Evolutionary conservation across 2,797 vertebrate genomes (phyloP), one percentile per base, ranked within the genome.

Genomic region (Philypnodon macrostomus): DNA sequence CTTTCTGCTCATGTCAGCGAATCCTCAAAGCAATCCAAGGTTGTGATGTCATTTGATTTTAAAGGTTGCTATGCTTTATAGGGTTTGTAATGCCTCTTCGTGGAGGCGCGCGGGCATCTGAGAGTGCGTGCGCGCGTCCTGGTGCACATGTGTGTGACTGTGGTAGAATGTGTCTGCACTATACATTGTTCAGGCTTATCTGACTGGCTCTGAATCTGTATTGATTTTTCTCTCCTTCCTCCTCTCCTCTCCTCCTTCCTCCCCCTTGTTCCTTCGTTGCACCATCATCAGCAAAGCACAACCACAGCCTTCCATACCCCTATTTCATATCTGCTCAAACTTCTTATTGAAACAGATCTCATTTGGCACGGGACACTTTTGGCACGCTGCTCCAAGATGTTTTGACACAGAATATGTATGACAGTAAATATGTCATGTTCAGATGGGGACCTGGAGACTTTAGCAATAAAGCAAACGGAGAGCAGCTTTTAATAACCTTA

Each of bases 171-270:
- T 80, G 84, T 85, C 77, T 89, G 87, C 77, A 82, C 83, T 88
- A 87, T 88, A 89, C 89, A 89, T 90, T 87, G 89, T 89, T 89
- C 85, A 89, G 86, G 87, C 90, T 89, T 90, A 90, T 92, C 90
- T 86, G 89, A 88, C 86, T 90, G 71, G 81, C 88, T 82, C 91
- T 86, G 91, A 92, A 91, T 90, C 89, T 81, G 82, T 90, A 91
- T 92, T 85, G 90, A 91, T 91, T 88, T 90, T n/a, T n/a, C n/a
- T 85, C 87, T 81, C 88, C 90, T 88, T 73, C 87, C 80, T 85
- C 80, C 81, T 88, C 81, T 83, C 81, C 70, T 77, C 54, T 38
- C 67, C 82, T 79, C 83, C 68, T 79, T 82, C 83, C 55, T 75
- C 67, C 80, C 57, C 71, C 11, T 37, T 41, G 56, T 58, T 67